Base-by-base conservation (phyloP, 2,888 invertebrate species). In the Lissonota sp. region DNA sequence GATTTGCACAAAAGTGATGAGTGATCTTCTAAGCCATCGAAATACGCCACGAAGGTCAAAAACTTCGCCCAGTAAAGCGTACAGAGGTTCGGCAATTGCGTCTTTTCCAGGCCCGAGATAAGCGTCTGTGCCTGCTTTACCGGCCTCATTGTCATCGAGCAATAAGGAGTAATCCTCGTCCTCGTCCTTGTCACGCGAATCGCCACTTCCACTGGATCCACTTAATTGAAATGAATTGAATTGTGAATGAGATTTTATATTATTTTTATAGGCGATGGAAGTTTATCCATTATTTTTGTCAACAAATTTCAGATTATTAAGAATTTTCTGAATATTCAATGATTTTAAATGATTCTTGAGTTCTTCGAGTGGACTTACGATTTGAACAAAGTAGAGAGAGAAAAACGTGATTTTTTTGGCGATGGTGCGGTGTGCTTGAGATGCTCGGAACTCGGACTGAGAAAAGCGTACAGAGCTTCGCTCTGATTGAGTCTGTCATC, bases 361-460 rank as follows among this genome's bases (percentile, higher is more conserved):
- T 26, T 26, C 26, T 26, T 3, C 1, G 1, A 26, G 26, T 26
- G 26, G 26, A 86, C 92, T 87, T 94, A 97, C 95, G 96, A 96
- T 94, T 97, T 97, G 89, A 98, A 97, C 79, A 98, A 93, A 0
- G 97, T 97, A 5, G 97, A 95, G 83, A 98, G 95, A 1, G 97
- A 98, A 93, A 98, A 98, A 89, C 97, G 96, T 7, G 96, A 96
- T 92, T 97, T 98, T 93, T 97, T 97, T 82, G 96, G 97, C 87
- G 96, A 95, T 57, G 96, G 96, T 57, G 95, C 94, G 74, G 94
- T 94, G 87, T 96, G 96, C 92, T 97, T 97, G 84, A 98, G 94
- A 92, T 97, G 97, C 90, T 98, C 97, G 0, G 98, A 97, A 91
- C 97, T 97, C 4, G 98, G 98, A 91, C 97, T 97, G n/a, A 98